Conservation (phyloP, 2,113 vertebrate genomes). For the Sceloporus undulatus region DNA sequence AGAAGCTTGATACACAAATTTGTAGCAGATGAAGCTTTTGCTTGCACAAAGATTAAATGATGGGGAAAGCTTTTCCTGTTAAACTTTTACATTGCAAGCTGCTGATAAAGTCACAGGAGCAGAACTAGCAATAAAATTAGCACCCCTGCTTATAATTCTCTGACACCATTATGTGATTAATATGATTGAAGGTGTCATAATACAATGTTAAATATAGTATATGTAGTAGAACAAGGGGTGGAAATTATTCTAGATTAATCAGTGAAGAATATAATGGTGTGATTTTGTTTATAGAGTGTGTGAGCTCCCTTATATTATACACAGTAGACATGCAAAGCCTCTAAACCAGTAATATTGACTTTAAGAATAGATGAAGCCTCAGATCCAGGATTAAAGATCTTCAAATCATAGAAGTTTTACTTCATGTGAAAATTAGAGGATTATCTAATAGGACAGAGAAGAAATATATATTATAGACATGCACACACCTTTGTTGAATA, state of each 20-base stretch:
- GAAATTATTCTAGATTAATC: slow-evolving; percentile 34
- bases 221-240: slow-evolving; percentile 25
- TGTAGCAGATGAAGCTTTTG: slow-evolving; percentile 3
- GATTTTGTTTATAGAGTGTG: slow-evolving; percentile 22
- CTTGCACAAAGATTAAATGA: neutral
- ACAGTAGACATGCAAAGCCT: neutral
- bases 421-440: slow-evolving; percentile 6
- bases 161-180: slow-evolving; percentile 20
- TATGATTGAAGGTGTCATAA: slow-evolving; percentile 39
- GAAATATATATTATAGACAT: slow-evolving; percentile 57
- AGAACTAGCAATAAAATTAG: slow-evolving; percentile 29
- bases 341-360: neutral
- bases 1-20: neutral
- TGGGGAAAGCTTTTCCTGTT: neutral
- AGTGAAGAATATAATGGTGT: slow-evolving; percentile 25
- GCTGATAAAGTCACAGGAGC: slow-evolving; percentile 14
- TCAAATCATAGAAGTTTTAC: neutral
- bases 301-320: neutral
- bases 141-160: slow-evolving; percentile 19
- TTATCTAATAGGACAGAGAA: slow-evolving; percentile 59
- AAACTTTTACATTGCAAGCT: neutral
- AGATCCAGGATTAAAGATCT: slow-evolving; percentile 12
- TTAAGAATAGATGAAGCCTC: neutral
- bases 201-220: slow-evolving; percentile 37
- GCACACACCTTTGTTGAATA: slow-evolving; percentile 32